These are phyloP conservation scores for Sarcophaga subvicina DNA, from an alignment of 2,888 invertebrate species.

Conservation along the genomic window DNA sequence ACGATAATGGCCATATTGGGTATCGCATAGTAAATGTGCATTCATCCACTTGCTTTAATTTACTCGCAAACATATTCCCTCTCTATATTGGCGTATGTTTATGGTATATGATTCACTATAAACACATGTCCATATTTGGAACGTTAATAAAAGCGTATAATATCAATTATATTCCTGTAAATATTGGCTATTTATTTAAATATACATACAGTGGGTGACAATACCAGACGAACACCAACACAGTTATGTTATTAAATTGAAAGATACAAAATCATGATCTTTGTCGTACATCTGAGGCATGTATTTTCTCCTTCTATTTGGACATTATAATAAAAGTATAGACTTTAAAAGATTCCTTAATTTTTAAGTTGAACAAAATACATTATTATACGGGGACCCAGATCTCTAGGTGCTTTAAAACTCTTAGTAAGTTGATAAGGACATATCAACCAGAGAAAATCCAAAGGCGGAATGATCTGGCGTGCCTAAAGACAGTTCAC, in stretches of 20 bases:
- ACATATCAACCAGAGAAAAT: too few species aligned
- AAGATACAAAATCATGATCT: not conserved
- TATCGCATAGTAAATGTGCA: slow-evolving; percentile 3
- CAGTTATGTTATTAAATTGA: not conserved
- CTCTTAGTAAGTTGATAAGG: too few species aligned
- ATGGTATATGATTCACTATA: too few species aligned
- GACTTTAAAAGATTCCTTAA: too few species aligned
- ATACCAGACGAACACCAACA: not conserved
- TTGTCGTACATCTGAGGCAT: not conserved
- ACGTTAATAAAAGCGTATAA: not conserved
- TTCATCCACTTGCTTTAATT: not conserved
- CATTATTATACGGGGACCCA: too few species aligned
- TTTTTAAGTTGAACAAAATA: too few species aligned
- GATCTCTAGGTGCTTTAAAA: too few species aligned
- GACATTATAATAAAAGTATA: too few species aligned
- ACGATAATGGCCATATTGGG: slow-evolving; percentile 35
- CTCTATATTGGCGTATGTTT: too few species aligned
- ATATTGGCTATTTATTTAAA: not conserved
- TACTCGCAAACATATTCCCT: not conserved
- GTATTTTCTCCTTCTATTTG: too few species aligned
- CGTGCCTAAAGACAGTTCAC: too few species aligned
- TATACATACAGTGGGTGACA: slow-evolving; percentile 22
- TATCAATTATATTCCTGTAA: slow-evolving; percentile 1
- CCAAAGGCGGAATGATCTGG: too few species aligned
- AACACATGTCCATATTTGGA: not conserved